A percentile compares a stretch with the other conserved stretches of the same genome.
Conservation (phyloP, 2,113 vertebrate genomes). For the Cervus canadensis region DNA sequence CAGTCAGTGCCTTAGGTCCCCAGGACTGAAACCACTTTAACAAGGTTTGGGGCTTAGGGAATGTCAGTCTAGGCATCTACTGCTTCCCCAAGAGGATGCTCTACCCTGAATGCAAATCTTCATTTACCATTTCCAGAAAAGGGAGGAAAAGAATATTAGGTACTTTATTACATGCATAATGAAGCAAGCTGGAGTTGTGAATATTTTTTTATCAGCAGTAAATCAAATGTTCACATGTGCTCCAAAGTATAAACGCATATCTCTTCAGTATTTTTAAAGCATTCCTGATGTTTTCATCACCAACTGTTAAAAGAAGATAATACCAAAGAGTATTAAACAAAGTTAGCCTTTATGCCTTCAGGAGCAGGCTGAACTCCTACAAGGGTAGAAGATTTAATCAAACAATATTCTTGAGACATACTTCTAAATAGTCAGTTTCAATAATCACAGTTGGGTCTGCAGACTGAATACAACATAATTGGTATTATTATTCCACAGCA, state of each 20-base stretch:
- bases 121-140: conserved; percentile 72
- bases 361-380: neutral
- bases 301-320: conserved; percentile 33
- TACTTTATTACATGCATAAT: conserved; percentile 75
- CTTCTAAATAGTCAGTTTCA: conserved; percentile 9
- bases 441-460: neutral
- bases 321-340: conserved; percentile 27
- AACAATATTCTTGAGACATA: neutral
- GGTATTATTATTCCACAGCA: neutral
- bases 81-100: conserved; percentile 73
- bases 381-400: neutral
- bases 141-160: conserved; percentile 65
- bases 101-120: conserved; percentile 78
- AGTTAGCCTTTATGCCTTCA: conserved; percentile 34
- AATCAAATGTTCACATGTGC: conserved; percentile 67
- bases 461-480: neutral
- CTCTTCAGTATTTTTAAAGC: conserved; percentile 63
- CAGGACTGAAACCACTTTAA: conserved; percentile 82
- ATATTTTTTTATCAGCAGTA: conserved; percentile 63
- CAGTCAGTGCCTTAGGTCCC: conserved; percentile 81
- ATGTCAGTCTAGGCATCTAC: conserved; percentile 72
- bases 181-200: conserved; percentile 67
- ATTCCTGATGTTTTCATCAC: conserved; percentile 47
- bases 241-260: conserved; percentile 61
- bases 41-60: conserved; percentile 87